Evolutionary conservation across 2,888 invertebrate species (phyloP), one percentile per base, ranked within the genome.

Genomic region (Acleris holmiana): DNA sequence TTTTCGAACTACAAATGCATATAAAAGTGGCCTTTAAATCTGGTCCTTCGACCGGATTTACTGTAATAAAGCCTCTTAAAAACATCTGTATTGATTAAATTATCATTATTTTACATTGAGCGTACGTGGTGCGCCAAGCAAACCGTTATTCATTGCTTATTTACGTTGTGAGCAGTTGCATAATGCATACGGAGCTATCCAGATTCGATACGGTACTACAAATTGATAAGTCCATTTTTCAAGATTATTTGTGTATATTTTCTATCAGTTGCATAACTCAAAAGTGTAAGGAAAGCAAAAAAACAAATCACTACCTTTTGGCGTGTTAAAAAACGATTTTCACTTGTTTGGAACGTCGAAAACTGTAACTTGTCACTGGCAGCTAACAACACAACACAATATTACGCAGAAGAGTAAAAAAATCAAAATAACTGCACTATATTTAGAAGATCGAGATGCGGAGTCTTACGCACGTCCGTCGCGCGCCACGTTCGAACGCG

Each of bases 401-500:
- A 82, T 78, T 84, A 80, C 84, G 85, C 78, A 81, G 82, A 83
- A 75, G 73, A 59, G 71, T 73, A 75, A 78, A 79, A 76, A 74
- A 80, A 78, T 77, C 67, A 63, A 74, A 80, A 78, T 75, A 84
- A 85, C 79, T 80, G 79, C 88, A 90, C 90, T 88, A 86, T 83
- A 85, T 85, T 84, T 88, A 88, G 87, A 79, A 77, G 79, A 77
- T 77, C 82, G 83, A 83, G 84, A 80, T 82, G 76, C 80, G 82
- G 56, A 62, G 70, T 70, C 69, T 68, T 69, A 57, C 54, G 71
- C 73, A 82, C 86, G 84, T 74, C 79, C 76, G 80, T 48, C 77
- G 71, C 79, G 80, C 77, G 73, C 80, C 76, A 76, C 81, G 80
- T 79, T 81, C 71, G 74, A 75, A 76, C 84, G 82, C 82, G 82